Evolutionary conservation across 2,888 invertebrate genomes (phyloP).

Genomic region (Bruchidius siliquastri): DNA sequence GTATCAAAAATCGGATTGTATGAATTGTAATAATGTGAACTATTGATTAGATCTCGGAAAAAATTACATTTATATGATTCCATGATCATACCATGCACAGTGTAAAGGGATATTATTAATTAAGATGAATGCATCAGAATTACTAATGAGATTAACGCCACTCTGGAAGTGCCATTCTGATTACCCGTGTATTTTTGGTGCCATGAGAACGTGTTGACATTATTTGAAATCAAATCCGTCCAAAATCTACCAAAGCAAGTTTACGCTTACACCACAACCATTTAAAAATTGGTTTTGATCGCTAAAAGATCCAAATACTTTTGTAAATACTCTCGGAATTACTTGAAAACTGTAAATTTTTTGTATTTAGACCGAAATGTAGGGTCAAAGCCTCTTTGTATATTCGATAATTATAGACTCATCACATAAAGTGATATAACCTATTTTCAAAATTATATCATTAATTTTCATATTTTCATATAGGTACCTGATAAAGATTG

Average conservation of each 20-base stretch:
- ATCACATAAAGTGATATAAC: too few relatives aligned
- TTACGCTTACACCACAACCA: conserved; percentile 17
- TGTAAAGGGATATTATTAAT: too few relatives aligned
- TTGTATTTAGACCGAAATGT: neutral
- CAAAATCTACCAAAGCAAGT: conserved; percentile 28
- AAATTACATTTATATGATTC: too few relatives aligned
- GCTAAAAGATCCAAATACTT: neutral
- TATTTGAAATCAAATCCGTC: conserved; percentile 21
- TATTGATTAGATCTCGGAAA: too few relatives aligned
- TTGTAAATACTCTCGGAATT: neutral
- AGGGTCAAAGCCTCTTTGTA: neutral
- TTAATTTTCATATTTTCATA: too few relatives aligned
- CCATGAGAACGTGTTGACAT: conserved; percentile 12
- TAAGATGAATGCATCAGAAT: too few relatives aligned
- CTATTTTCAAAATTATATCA: too few relatives aligned
- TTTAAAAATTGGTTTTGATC: neutral
- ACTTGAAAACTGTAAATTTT: neutral
- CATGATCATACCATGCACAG: too few relatives aligned
- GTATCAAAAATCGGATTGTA: too few relatives aligned
- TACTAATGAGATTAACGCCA: too few relatives aligned
- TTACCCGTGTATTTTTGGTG: conserved; percentile 18
- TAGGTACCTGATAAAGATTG: too few relatives aligned
- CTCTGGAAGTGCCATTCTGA: conserved; percentile 25
- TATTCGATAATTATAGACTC: neutral
- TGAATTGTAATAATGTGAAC: too few relatives aligned